Conservation (phyloP, 2,113 vertebrate species). For the Thermophis baileyi region DNA sequence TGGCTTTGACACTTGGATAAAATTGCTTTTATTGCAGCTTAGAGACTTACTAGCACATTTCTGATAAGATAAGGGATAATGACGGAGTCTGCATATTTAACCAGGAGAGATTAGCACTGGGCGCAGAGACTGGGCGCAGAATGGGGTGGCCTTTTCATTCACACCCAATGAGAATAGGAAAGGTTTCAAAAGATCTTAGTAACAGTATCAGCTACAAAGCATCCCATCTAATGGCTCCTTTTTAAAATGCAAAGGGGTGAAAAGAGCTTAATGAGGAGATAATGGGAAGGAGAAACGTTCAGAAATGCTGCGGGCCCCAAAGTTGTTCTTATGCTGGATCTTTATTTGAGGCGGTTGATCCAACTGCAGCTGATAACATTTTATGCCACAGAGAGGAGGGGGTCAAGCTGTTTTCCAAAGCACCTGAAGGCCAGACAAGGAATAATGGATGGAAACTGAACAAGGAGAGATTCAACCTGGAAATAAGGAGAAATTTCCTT, state of each 20-base stretch:
- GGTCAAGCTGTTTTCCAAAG: too few species aligned
- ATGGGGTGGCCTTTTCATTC: slow-evolving; percentile 42
- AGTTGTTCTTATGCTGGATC: too few species aligned
- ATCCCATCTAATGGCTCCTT: background rate
- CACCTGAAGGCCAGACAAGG: too few species aligned
- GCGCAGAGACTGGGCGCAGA: slow-evolving; percentile 39
- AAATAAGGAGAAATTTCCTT: too few species aligned
- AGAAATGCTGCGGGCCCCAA: too few species aligned
- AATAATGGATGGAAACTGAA: too few species aligned
- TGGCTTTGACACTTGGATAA: slow-evolving; percentile 61
- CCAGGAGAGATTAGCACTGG: slow-evolving; percentile 40
- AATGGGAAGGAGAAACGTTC: background rate
- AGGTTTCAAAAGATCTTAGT: background rate
- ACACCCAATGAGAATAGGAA: slow-evolving; percentile 25
- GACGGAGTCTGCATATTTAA: slow-evolving; percentile 56
- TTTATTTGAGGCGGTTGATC: background rate
- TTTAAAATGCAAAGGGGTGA: background rate
- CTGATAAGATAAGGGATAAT: slow-evolving; percentile 67
- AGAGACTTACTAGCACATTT: slow-evolving; percentile 51
- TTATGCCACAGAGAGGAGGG: background rate
- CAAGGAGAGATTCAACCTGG: too few species aligned
- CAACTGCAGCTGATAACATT: background rate
- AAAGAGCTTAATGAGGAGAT: background rate
- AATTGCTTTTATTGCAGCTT: slow-evolving; percentile 64
- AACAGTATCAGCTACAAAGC: background rate